Evolutionary conservation across 2,888 invertebrate genomes (phyloP).

Genomic region (Panopea generosa): DNA sequence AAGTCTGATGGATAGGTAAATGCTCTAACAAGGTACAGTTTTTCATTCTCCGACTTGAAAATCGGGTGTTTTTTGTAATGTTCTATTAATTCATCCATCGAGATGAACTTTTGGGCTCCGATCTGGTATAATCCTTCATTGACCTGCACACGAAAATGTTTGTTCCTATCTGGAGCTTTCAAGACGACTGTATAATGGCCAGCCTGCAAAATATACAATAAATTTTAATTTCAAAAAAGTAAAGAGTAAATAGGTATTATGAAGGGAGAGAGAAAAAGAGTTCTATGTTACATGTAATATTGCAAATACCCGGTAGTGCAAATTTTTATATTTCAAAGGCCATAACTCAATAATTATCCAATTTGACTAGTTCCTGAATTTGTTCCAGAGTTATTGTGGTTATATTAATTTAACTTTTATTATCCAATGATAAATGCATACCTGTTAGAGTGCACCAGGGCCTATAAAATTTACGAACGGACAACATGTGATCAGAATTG

Average conservation of each 20-base stretch:
- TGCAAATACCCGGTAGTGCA: not conserved
- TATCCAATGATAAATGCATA: no score
- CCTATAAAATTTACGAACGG: no score
- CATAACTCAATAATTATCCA: no score
- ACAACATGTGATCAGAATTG: no score
- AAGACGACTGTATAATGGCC: slow-evolving; percentile 99
- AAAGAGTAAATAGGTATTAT: no score
- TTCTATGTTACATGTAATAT: not conserved
- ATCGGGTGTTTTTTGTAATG: slow-evolving; percentile 99
- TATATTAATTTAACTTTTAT: no score
- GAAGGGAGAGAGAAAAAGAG: not conserved
- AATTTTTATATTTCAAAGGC: no score
- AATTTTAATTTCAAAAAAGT: no score
- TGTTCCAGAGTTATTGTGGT: no score
- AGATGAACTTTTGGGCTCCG: slow-evolving; percentile 98
- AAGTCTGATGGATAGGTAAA: slow-evolving; percentile 86
- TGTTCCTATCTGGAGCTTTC: slow-evolving; percentile 98
- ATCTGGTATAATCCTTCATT: slow-evolving; percentile 94
- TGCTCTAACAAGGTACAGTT: slow-evolving; percentile 97
- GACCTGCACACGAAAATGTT: slow-evolving; percentile 99
- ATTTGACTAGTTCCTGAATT: no score
- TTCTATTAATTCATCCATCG: slow-evolving; percentile 97
- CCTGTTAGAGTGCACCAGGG: no score
- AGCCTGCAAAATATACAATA: slow-evolving; percentile 90
- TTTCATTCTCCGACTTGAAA: slow-evolving; percentile 95